A percentile compares a stretch with the other conserved stretches of the same genome.
Conservation (phyloP, 2,797 vertebrate genomes). For the Stomatorhinus walkeri region DNA sequence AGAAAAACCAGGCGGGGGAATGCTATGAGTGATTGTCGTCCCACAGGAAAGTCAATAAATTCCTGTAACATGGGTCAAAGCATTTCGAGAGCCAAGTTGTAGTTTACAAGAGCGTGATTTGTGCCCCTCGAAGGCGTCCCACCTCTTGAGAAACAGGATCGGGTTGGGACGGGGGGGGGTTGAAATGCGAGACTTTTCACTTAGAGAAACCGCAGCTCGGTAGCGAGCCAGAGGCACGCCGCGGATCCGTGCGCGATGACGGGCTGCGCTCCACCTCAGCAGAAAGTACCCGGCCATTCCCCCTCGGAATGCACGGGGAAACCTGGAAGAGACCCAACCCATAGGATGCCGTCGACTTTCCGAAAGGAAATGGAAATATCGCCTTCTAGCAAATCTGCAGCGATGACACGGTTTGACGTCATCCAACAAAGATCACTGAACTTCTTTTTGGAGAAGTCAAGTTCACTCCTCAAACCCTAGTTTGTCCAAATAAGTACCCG, state of each 20-base stretch:
- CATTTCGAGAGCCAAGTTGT: constrained; percentile 9
- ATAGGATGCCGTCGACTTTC: neutral
- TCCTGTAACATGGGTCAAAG: constrained; percentile 8
- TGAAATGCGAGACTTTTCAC: neutral
- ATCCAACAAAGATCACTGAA: neutral
- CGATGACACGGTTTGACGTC: neutral
- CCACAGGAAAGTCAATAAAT: neutral
- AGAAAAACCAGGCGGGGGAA: neutral
- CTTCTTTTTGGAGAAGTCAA: neutral
- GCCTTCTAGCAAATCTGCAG: neutral
- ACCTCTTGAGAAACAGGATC: neutral
- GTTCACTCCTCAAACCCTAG: neutral
- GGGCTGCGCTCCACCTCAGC: neutral
- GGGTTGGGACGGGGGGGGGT: neutral
- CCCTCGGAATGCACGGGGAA: neutral
- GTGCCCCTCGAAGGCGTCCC: neutral
- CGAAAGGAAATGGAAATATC: neutral
- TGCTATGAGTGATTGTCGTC: neutral
- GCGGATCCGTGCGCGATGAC: neutral
- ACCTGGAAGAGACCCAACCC: neutral
- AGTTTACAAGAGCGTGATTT: constrained; percentile 8
- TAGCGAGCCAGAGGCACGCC: neutral
- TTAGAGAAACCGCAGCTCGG: neutral
- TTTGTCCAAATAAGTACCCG: neutral
- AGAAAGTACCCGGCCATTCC: neutral